Base-by-base conservation (phyloP, 2,113 vertebrate genomes). In the Stigmatopora nigra region DNA sequence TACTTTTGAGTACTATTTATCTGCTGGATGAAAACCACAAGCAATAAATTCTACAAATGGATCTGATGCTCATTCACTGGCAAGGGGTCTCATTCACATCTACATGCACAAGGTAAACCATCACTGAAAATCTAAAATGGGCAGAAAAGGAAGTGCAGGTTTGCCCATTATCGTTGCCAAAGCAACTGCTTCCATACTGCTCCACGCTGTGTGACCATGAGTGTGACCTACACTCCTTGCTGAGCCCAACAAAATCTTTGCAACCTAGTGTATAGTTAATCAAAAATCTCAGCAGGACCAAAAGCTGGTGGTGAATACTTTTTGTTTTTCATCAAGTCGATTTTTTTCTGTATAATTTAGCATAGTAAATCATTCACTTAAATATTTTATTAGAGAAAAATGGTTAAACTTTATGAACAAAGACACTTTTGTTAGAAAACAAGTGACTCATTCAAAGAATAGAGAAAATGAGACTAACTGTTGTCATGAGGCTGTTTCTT, bases 131-230 rank as follows among this genome's bases (percentile, higher is more conserved):
- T 69, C 63, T 71, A 82, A 73, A 65, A 80, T 53, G 48, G 67
- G 55, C 63, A 64, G 65, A 70, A 41, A 62, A 59, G 31, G 25
- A 69, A 69, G 59, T 56, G 56, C 59, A 58, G 56, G 58, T 17
- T 74, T 36, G 38, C 63, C 38, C 65, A 58, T 67, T 67, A 67
- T 58, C 36, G 77, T 87, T 69, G 59, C 86, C 83, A 87, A 84
- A 64, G 86, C 76, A 87, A 87, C 87, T 74, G 79, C 72, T 77
- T 82, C 78, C 61, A 61, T 58, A 69, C 63, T 11, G 52, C 61
- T 35, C 63, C 81, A 62, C 4, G 71, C 85, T 78, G 80, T 5
- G 77, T 38, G 71, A 79, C 78, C 74, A 64, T 70, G 68, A 81
- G 67, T 53, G 64, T 69, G 71, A 84, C 81, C 82, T 74, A 65